Conservation (phyloP, 2,113 vertebrate genomes). For the Corythoichthys haematopterus region DNA sequence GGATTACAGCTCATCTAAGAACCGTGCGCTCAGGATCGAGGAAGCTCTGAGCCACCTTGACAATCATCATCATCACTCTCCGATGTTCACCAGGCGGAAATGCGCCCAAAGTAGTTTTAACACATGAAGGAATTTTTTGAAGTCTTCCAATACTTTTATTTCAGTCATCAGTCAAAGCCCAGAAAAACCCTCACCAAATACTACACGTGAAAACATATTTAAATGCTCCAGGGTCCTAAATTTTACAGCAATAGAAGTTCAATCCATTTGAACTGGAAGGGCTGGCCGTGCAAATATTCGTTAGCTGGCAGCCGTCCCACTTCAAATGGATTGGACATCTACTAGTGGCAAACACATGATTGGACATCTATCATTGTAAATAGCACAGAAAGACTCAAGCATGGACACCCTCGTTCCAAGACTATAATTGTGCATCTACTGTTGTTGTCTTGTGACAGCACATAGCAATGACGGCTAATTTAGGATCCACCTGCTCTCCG, state of each 20-base stretch:
- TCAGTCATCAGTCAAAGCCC: too few species aligned
- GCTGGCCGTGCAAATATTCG: too few species aligned
- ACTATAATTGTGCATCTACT: neutral
- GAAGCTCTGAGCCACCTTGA: constrained; percentile 47
- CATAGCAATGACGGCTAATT: neutral
- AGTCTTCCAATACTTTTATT: too few species aligned
- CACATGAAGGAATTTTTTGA: neutral
- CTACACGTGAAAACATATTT: too few species aligned
- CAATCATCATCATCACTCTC: constrained; percentile 30
- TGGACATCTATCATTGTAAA: too few species aligned
- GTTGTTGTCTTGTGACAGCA: neutral
- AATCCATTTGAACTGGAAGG: too few species aligned
- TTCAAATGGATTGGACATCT: too few species aligned
- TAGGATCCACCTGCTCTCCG: constrained; percentile 27
- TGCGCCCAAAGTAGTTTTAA: neutral
- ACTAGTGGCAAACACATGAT: too few species aligned
- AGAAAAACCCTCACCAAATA: too few species aligned
- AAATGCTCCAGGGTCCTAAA: too few species aligned
- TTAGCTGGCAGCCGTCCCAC: too few species aligned
- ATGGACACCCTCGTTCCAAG: neutral
- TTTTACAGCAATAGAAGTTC: too few species aligned
- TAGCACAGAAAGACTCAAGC: neutral
- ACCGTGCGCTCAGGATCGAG: constrained; percentile 44
- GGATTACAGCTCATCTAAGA: constrained; percentile 73
- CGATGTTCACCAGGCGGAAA: neutral